These are phyloP conservation scores for Chelonus formosanus DNA, from an alignment of 2,888 invertebrate genomes.

Conservation along the genomic window DNA sequence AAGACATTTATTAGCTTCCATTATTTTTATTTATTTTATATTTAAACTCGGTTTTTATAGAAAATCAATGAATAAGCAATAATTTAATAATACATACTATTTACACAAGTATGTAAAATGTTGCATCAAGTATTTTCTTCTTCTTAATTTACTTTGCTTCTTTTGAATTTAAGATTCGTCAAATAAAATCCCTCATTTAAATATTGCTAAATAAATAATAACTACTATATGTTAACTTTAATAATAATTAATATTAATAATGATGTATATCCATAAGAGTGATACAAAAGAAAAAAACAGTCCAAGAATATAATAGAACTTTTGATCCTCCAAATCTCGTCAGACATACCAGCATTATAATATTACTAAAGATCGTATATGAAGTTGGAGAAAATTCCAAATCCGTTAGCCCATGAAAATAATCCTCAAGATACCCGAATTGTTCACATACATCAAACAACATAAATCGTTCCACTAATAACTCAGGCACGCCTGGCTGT, in stretches of 20 bases:
- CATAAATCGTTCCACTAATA: slow-evolving; percentile 48
- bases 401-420: slow-evolving; percentile 16
- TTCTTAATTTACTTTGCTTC: too few species aligned
- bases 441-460: slow-evolving; percentile 41
- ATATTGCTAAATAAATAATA: too few species aligned
- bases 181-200: too few species aligned
- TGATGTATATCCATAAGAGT: slow-evolving; percentile 46
- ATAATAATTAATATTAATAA: slow-evolving; percentile 50
- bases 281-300: slow-evolving; percentile 49
- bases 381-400: slow-evolving; percentile 45
- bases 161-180: too few species aligned
- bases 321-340: slow-evolving; percentile 54
- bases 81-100: too few species aligned
- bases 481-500: slow-evolving; percentile 53
- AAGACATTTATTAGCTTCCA: too few species aligned
- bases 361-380: slow-evolving; percentile 46
- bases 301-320: slow-evolving; percentile 21
- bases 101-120: too few species aligned
- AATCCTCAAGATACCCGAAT: slow-evolving; percentile 51
- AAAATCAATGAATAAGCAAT: too few species aligned
- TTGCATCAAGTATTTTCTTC: too few species aligned
- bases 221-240: too few species aligned
- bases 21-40: too few species aligned
- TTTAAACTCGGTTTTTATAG: too few species aligned
- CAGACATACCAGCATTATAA: slow-evolving; percentile 48